Conservation (phyloP, 2,888 invertebrate genomes). For the Hypolimnas misippus region DNA sequence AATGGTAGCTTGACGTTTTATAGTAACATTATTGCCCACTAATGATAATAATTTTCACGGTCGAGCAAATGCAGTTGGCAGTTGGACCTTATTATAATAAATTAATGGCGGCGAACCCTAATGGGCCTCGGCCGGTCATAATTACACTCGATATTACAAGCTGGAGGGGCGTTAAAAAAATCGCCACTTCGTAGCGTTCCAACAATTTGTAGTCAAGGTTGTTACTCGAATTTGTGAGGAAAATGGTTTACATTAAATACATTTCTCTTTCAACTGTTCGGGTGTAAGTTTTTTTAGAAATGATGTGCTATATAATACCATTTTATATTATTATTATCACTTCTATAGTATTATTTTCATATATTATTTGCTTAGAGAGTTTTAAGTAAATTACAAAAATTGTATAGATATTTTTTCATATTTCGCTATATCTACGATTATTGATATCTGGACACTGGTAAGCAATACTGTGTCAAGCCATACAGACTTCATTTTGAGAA, state of each 20-base stretch:
- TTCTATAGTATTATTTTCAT: too few species aligned
- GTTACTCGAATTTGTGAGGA: conserved; percentile 12
- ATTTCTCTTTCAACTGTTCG: conserved; percentile 10
- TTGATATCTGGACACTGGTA: too few species aligned
- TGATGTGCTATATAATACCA: too few species aligned
- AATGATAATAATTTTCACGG: conserved; percentile 80
- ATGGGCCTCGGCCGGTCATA: conserved; percentile 68
- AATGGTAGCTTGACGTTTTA: conserved; percentile 50
- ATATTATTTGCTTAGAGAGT: too few species aligned
- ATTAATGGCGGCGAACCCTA: conserved; percentile 74
- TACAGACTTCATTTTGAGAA: too few species aligned
- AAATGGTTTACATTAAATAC: conserved; percentile 5
- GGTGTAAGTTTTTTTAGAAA: not conserved
- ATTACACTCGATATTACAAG: conserved; percentile 71
- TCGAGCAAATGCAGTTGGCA: conserved; percentile 71
- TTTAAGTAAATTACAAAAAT: too few species aligned
- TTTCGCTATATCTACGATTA: too few species aligned
- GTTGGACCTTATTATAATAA: conserved; percentile 81
- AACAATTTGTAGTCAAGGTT: conserved; percentile 46
- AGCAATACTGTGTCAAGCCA: too few species aligned
- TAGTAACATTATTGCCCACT: conserved; percentile 58
- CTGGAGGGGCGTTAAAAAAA: conserved; percentile 66
- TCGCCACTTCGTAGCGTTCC: conserved; percentile 41
- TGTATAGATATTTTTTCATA: too few species aligned
- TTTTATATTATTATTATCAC: too few species aligned